Base-by-base conservation (phyloP, 2,888 invertebrate genomes). In the Rhagonycha fulva region DNA sequence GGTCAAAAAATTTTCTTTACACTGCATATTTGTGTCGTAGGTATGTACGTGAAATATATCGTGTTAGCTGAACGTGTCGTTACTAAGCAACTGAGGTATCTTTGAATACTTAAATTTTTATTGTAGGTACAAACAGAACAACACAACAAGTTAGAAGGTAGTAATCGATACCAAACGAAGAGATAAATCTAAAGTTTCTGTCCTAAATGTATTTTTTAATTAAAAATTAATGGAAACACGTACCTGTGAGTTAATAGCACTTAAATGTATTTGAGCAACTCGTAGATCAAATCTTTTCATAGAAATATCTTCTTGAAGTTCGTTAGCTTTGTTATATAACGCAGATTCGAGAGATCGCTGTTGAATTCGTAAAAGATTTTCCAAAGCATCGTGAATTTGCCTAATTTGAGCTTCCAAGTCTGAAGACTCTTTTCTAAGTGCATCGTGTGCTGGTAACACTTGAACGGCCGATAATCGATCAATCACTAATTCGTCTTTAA, bases 221-320 rank as follows among this genome's bases (percentile, higher is more conserved):
- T 47, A 47, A 47, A 47, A 47, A 47, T n/a, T 60, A 70, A 73
- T 62, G 60, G 47, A 74, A 67, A 19, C 32, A 89, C 90, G 90
- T 91, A 98, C 98, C 94, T 98, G 98, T 76, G 97, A 94, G 89
- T 94, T 92, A 74, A 98, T 93, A 76, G 97, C 96, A 72, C 96
- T 94, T 79, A 97, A 91, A 88, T 97, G 97, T 79, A 98, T 91
- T 87, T 96, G 96, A 68, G 97, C 96, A 71, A 97, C 95, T 81
- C 96, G 92, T 82, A 97, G 92, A 90, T 98, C 98, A 88, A 97
- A 98, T 85, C 95, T 93, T 89, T 98, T 98, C 90, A 96, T 91
- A 80, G 97, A 96, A 86, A 98, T 95, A 84, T 98, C 98, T 88
- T 98, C 98, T 89, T 98, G 95, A 75, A 98, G 91, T 89, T 98